Evolutionary conservation across 2,888 invertebrate species (phyloP).

Genomic region (Hofmannophila pseudospretella): DNA sequence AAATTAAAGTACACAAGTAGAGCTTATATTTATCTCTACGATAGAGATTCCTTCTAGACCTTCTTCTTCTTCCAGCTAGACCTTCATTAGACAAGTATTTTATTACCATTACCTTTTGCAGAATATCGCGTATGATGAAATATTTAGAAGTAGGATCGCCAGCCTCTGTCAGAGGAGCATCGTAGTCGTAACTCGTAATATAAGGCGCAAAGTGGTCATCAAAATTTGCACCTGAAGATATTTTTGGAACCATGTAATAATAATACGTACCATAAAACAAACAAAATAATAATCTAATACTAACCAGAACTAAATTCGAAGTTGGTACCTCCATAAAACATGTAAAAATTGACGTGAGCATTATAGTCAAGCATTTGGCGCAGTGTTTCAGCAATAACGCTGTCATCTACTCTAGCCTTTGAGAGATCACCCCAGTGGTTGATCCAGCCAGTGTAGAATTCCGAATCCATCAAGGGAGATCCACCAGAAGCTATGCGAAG

Average conservation of each 20-base stretch:
- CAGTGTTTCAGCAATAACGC: constrained; percentile 68
- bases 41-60: too few relatives aligned
- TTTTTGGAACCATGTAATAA: neutral
- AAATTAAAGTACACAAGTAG: too few relatives aligned
- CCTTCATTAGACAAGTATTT: too few relatives aligned
- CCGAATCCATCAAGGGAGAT: constrained; percentile 93
- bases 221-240: neutral
- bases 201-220: constrained; percentile 74
- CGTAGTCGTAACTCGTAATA: constrained; percentile 94
- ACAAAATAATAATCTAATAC: neutral
- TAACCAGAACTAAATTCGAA: constrained; percentile 83
- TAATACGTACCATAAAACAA: neutral
- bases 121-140: constrained; percentile 80
- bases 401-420: constrained; percentile 72
- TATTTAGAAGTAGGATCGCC: constrained; percentile 94
- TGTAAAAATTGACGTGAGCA: constrained; percentile 89
- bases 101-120: constrained; percentile 78
- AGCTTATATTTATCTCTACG: too few relatives aligned
- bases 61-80: too few relatives aligned
- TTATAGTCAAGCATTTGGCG: constrained; percentile 75
- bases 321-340: constrained; percentile 95
- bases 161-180: constrained; percentile 91
- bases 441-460: constrained; percentile 95
- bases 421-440: constrained; percentile 88
- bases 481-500: constrained; percentile 56